Evolutionary conservation across 2,888 invertebrate genomes (phyloP).

Genomic region (Sinopyrophorus schimmeli): DNA sequence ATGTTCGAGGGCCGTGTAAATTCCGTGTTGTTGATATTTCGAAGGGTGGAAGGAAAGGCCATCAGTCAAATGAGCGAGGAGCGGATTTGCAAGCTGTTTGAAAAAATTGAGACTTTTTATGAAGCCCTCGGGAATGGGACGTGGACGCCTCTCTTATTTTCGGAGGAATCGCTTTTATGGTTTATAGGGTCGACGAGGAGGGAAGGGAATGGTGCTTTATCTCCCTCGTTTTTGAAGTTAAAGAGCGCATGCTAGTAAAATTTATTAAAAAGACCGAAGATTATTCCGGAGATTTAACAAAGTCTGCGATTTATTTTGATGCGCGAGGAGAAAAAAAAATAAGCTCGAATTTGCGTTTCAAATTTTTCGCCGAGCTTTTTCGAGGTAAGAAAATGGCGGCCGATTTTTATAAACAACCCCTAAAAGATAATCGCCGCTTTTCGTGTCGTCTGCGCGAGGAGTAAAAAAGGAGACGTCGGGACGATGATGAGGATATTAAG

Average conservation of each 20-base stretch:
- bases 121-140: slow-evolving; percentile 23
- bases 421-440: too few relatives aligned
- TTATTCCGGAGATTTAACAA: slow-evolving; percentile 16
- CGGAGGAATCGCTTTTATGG: slow-evolving; percentile 31
- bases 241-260: too few relatives aligned
- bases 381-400: too few relatives aligned
- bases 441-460: too few relatives aligned
- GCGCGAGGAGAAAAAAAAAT: too few relatives aligned
- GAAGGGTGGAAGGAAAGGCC: slow-evolving; percentile 12
- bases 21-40: slow-evolving; percentile 20
- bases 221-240: slow-evolving; percentile 15
- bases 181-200: slow-evolving; percentile 23
- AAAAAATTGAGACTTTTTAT: slow-evolving; percentile 38
- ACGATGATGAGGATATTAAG: background rate
- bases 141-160: slow-evolving; percentile 25
- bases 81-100: slow-evolving; percentile 33
- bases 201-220: slow-evolving; percentile 20
- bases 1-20: too few relatives aligned
- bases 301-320: slow-evolving; percentile 25
- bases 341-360: slow-evolving; percentile 16
- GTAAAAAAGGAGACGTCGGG: background rate
- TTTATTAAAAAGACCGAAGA: slow-evolving; percentile 18
- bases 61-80: slow-evolving; percentile 24
- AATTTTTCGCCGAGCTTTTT: too few relatives aligned
- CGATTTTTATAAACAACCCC: too few relatives aligned